Evolutionary conservation across 2,888 invertebrate species (phyloP).

Genomic region (Philonicus albiceps): DNA sequence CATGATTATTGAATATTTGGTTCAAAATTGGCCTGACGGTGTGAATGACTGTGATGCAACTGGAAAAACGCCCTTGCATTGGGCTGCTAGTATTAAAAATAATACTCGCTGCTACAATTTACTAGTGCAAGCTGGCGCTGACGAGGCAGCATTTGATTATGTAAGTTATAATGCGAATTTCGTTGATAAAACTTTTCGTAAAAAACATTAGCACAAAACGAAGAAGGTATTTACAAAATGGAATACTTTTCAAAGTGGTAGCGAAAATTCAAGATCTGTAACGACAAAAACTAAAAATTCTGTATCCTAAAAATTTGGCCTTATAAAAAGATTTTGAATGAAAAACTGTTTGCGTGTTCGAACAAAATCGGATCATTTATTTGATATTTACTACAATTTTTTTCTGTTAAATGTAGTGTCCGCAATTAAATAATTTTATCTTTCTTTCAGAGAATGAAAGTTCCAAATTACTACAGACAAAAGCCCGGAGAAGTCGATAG

Average conservation of each 20-base stretch:
- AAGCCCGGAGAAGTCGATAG: slow-evolving; percentile 80
- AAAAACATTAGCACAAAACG: too few relatives aligned
- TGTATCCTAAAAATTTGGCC: too few relatives aligned
- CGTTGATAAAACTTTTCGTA: too few relatives aligned
- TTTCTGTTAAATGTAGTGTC: too few relatives aligned
- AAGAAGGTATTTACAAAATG: too few relatives aligned
- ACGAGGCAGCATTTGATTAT: slow-evolving; percentile 82
- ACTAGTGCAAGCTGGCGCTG: slow-evolving; percentile 82
- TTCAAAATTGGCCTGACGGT: slow-evolving; percentile 74
- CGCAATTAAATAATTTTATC: background rate
- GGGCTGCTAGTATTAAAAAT: slow-evolving; percentile 82
- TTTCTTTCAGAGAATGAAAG: slow-evolving; percentile 77
- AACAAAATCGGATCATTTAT: too few relatives aligned
- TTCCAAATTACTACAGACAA: slow-evolving; percentile 80
- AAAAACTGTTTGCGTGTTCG: too few relatives aligned
- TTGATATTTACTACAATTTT: too few relatives aligned
- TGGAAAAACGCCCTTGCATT: slow-evolving; percentile 88
- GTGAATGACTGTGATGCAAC: slow-evolving; percentile 78
- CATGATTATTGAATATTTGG: slow-evolving; percentile 77
- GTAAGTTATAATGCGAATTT: slow-evolving; percentile 66
- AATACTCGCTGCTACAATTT: slow-evolving; percentile 80
- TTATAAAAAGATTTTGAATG: too few relatives aligned
- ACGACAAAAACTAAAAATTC: too few relatives aligned
- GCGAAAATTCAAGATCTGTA: too few relatives aligned
- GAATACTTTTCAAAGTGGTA: too few relatives aligned